These are phyloP conservation scores for Melieria crassipennis DNA, from an alignment of 2,888 invertebrate species.

Conservation along the genomic window DNA sequence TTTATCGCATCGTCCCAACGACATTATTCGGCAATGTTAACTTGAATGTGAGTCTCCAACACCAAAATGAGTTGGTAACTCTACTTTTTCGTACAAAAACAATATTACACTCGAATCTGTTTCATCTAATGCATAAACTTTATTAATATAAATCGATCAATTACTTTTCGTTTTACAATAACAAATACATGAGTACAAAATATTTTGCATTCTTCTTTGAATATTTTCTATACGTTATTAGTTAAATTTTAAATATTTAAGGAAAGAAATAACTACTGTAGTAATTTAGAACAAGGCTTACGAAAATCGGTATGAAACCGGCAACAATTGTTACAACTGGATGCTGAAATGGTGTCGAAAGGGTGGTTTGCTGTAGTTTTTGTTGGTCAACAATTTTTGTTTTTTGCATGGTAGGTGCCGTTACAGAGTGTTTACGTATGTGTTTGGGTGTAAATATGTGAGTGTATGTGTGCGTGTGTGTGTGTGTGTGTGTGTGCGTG, in stretches of 20 bases:
- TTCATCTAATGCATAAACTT: slow-evolving; percentile 23
- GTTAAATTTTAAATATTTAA: slow-evolving; percentile 31
- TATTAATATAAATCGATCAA: slow-evolving; percentile 31
- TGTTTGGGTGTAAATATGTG: neutral
- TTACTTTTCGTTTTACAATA: slow-evolving; percentile 13
- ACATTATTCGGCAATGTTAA: too few relatives aligned
- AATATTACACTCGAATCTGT: slow-evolving; percentile 51
- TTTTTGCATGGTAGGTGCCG: slow-evolving; percentile 16
- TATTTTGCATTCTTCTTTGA: slow-evolving; percentile 4
- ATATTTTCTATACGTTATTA: slow-evolving; percentile 15
- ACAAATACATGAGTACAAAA: slow-evolving; percentile 17
- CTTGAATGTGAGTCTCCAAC: too few relatives aligned
- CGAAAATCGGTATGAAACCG: slow-evolving; percentile 51
- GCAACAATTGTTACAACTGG: slow-evolving; percentile 49
- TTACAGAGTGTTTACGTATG: slow-evolving; percentile 27
- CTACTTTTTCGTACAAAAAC: too few relatives aligned
- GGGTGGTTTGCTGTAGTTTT: slow-evolving; percentile 22
- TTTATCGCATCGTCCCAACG: too few relatives aligned
- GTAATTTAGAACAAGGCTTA: slow-evolving; percentile 54
- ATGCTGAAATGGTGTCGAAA: slow-evolving; percentile 50
- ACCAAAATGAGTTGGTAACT: too few relatives aligned
- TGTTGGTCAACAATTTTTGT: slow-evolving; percentile 18
- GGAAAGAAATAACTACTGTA: slow-evolving; percentile 51
- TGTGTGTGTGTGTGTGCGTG: slow-evolving; percentile 23
- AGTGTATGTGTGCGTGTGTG: slow-evolving; percentile 33